These are phyloP conservation scores for Cancer borealis DNA, from an alignment of 2,888 invertebrate genomes.

Conservation along the genomic window DNA sequence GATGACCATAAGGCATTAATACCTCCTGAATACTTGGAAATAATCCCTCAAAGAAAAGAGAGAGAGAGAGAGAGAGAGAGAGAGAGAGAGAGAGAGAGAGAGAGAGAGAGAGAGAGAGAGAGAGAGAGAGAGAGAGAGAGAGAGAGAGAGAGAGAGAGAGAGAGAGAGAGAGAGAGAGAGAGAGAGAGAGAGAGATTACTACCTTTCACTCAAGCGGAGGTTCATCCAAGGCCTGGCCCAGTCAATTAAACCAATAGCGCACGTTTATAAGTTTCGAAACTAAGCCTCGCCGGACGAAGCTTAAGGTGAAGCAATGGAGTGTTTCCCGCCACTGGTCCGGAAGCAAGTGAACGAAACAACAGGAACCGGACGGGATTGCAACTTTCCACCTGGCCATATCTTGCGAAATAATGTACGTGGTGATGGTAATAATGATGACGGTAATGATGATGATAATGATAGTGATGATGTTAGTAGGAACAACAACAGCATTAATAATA, in stretches of 20 bases:
- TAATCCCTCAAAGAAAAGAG: neutral
- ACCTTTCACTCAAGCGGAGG: neutral
- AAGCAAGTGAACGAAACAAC: neutral
- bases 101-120: slow-evolving; percentile 51
- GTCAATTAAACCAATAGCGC: neutral
- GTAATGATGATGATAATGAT: neutral
- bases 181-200: slow-evolving; percentile 26
- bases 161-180: slow-evolving; percentile 48
- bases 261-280: neutral
- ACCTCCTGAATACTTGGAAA: neutral
- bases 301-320: neutral
- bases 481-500: neutral
- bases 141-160: slow-evolving; percentile 4
- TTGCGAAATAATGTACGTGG: neutral
- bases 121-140: slow-evolving; percentile 34
- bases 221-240: neutral
- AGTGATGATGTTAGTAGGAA: neutral
- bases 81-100: neutral
- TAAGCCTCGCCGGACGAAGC: neutral
- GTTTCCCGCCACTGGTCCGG: neutral
- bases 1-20: neutral
- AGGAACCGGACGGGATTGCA: neutral
- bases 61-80: slow-evolving; percentile 50
- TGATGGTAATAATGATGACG: neutral
- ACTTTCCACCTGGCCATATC: neutral